These are phyloP conservation scores for Heloderma charlesbogerti DNA, from an alignment of 2,113 vertebrate species.

Conservation along the genomic window DNA sequence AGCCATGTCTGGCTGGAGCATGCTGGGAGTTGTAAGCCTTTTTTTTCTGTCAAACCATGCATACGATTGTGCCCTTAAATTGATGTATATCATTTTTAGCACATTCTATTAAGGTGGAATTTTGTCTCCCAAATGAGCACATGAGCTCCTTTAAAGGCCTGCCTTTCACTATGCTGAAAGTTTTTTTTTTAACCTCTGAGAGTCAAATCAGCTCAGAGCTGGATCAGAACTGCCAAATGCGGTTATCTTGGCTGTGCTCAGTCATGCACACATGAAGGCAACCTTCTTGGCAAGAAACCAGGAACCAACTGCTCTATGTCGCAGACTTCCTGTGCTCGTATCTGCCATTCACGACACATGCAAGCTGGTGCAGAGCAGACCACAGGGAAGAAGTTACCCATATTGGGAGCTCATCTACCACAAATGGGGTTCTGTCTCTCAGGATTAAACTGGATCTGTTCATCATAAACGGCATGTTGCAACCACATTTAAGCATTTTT, in stretches of 20 bases:
- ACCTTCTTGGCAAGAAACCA: neutral
- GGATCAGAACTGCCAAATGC: conserved; percentile 22
- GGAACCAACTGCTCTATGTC: neutral
- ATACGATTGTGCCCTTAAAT: neutral
- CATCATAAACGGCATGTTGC: neutral
- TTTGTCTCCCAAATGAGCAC: no score
- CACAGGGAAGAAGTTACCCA: neutral
- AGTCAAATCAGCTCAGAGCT: neutral
- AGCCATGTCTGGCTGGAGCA: no score
- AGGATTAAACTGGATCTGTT: neutral
- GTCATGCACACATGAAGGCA: neutral
- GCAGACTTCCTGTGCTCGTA: neutral
- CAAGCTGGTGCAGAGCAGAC: neutral
- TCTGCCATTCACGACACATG: neutral
- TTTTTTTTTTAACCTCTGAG: conserved; percentile 3
- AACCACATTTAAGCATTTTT: neutral
- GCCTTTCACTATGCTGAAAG: neutral
- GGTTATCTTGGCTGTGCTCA: neutral
- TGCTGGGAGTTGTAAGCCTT: no score
- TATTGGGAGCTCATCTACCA: neutral
- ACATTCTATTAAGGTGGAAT: neutral
- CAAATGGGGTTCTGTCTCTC: neutral
- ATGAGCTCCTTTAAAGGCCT: neutral
- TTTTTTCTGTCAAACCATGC: no score
- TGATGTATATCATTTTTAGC: neutral